Conservation (phyloP, 1,140 invertebrate species). For the Rhagoletis pomonella region DNA sequence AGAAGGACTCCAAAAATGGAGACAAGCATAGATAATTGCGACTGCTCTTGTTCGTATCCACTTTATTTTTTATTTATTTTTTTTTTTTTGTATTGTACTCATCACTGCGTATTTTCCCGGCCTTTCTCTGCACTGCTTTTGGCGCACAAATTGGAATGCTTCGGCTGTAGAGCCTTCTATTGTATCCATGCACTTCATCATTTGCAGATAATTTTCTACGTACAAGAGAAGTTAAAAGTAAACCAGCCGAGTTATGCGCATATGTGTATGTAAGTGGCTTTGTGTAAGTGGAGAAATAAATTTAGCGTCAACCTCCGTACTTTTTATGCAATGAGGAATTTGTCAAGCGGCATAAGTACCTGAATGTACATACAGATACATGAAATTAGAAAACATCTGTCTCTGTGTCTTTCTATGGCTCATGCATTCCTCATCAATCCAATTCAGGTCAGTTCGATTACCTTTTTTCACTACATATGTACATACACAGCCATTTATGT, state of each 20-base stretch:
- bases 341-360: conserved; percentile 8
- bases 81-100: neutral
- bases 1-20: conserved; percentile 29
- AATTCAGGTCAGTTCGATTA: neutral
- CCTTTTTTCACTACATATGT: neutral
- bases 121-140: neutral
- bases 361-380: neutral
- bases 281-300: conserved; percentile 4
- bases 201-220: neutral
- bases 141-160: conserved; percentile 9
- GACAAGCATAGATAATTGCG: conserved; percentile 48
- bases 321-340: neutral
- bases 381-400: conserved; percentile 41
- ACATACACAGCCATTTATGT: neutral
- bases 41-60: conserved; percentile 34
- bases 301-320: neutral
- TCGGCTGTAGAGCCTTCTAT: neutral
- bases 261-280: too few relatives aligned
- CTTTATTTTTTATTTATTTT: neutral
- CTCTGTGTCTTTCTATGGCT: conserved; percentile 15
- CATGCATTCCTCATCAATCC: conserved; percentile 2
- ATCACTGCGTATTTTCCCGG: neutral
- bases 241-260: too few relatives aligned
- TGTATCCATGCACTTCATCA: neutral
- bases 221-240: too few relatives aligned